Evolutionary conservation across 2,797 vertebrate genomes (phyloP), one percentile per base, ranked within the genome.

Genomic region (Rhinatrema bivittatum): DNA sequence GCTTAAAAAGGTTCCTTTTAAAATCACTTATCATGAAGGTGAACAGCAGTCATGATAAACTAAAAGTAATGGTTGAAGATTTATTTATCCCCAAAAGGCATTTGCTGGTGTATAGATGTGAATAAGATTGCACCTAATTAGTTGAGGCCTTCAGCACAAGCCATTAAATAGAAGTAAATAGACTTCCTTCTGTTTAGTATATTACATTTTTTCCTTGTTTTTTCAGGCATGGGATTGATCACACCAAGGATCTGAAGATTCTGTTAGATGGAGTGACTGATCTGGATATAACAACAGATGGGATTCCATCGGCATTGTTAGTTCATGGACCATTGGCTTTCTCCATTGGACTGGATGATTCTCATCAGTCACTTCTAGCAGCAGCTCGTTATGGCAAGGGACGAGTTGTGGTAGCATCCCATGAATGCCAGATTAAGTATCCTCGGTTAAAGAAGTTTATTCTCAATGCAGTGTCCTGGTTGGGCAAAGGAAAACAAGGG

Each of bases 241-340:
- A 81, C 33, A 45, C 68, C 22, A 65, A 58, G 2, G 84, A 88
- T 39, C 60, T 87, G 41, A 36, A 76, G n/a, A 64, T 74, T 28
- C 67, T 93, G 35, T 74, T 91, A 10, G 12, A 78, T 20, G 84
- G 74, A 2, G 43, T 88, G 50, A 36, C 76, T 0, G 50, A 87
- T 27, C 80, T 90, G 65, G 65, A 87, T 35, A 25, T 81, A n/a
- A 17, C 20, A 5, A 54, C 53, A 0, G 42, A 31, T 2, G 37
- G 43, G 3, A 0, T 50, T 1, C 4, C 65, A 14, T 91, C 86
- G 0, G 77, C 82, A 32, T 20, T 88, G 29, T 56, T 93, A 51
- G 72, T 88, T 28, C 87, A 91, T 0, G 85, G 88, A 6, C 37
- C 72, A 0, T 53, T 90, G n/a, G 76, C 89, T 32, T 93, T 91